Base-by-base conservation (phyloP, 2,797 vertebrate species). In the Labeo calbasu region DNA sequence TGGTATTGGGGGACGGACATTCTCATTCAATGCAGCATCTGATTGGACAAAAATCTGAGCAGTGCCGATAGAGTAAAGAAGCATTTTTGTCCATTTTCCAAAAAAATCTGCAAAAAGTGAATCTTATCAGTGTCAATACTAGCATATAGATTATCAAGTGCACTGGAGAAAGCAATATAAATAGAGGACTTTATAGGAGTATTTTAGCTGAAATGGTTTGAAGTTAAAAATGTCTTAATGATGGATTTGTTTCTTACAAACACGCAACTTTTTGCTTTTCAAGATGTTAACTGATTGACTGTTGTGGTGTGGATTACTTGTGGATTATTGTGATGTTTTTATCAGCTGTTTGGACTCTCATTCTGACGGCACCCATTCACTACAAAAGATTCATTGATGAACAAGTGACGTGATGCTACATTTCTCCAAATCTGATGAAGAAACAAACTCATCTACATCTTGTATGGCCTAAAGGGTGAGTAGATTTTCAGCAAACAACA, bases 401-500 rank as follows among this genome's bases (percentile, higher is more conserved):
- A 13, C 23, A 25, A 61, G 59, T 25, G 59, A 8, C 6, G 59
- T 1, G 14, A 63, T 28, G 59, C 23, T 59, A 61, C 5, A 13
- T 61, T 61, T 61, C 13, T 61, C 12, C 23, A 61, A 61, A 61
- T 63, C 13, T 63, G 59, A 63, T 28, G 23, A 28, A 63, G 59
- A 63, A 63, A 63, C 61, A 61, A 25, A 61, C n/a, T 25, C 12
- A 63, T 63, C 61, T 28, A 15, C 61, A 63, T 65, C 25, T 65
- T 28, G 61, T 2, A 63, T 3, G 25, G 59, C 61, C 23, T 63
- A 13, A 32, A 15, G 61, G 0, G 23, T 28, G 61, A 63, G 25
- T 40, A 43, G 65, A 40, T 19, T 40, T 68, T 40, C 3, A 0
- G 3, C 32, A n/a, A 79, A 57, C 50, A 83, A 75, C 83, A 78